These are phyloP conservation scores for Clanis bilineata DNA, from an alignment of 2,888 invertebrate genomes.

Conservation along the genomic window DNA sequence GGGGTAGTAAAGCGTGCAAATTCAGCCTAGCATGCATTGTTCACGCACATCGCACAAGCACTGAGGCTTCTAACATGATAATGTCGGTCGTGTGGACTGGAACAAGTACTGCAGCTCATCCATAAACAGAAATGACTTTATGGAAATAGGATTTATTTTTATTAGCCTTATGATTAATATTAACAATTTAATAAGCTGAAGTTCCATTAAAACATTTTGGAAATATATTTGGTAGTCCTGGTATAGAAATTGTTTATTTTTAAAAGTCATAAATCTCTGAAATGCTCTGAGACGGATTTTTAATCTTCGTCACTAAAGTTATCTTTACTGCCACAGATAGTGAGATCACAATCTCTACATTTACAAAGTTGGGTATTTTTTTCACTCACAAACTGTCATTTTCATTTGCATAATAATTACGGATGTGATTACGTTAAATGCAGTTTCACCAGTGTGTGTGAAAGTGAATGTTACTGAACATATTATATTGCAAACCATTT, in stretches of 20 bases:
- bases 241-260: too few relatives aligned
- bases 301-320: too few relatives aligned
- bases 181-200: too few relatives aligned
- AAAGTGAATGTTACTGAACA: background rate
- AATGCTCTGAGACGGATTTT: too few relatives aligned
- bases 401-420: background rate
- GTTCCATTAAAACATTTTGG: too few relatives aligned
- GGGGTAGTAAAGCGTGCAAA: background rate
- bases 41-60: background rate
- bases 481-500: background rate
- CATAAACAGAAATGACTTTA: background rate
- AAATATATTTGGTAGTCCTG: too few relatives aligned
- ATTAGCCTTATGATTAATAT: too few relatives aligned
- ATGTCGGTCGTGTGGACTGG: background rate
- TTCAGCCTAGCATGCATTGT: constrained; percentile 2
- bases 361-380: too few relatives aligned
- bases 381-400: background rate
- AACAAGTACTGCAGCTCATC: background rate
- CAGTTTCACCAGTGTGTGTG: background rate
- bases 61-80: background rate
- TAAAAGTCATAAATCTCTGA: too few relatives aligned
- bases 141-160: too few relatives aligned
- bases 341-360: too few relatives aligned
- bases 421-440: background rate
- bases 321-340: too few relatives aligned